Evolutionary conservation across 30 jellyfish, hydroid and myxozoan genomes (phyloP), one percentile per base, ranked within the genome.

Genomic region (Hydra vulgaris): DNA sequence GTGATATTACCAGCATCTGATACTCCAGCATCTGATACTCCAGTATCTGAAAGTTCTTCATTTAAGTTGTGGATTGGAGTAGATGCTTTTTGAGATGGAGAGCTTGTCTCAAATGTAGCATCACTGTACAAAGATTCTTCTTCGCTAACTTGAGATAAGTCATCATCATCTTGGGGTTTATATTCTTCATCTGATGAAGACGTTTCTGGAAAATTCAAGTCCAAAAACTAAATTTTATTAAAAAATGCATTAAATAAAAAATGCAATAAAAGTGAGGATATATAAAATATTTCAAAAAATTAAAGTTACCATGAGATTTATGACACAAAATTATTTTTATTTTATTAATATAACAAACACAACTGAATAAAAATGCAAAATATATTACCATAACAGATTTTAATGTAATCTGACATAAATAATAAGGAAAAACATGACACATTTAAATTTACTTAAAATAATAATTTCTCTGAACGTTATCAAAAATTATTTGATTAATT

Each of bases 181-280:
- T 85, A 90, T 54, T 90, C 97, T 79, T 86, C 95, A 79, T 90
- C 97, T 19, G 85, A 92, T 7, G 79, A 85, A 24, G 94, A 83
- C 67, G 85, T 87, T 27, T 86, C 96, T 24, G 27, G 70, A 61
- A 90, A 80, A 0, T 90, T 90, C 0, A 87, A 25, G 21, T 84
- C 95, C 61, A 81, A 72, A 54, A 89, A 25, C 97, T 89, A 71
- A 17, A 84, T 54, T n/a, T 19, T 26, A 89, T 54, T 19, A 8
- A 79, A 40, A 82, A 21, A 1, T 12, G 23, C 0, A 25, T 82
- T 23, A 15, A 18, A 18, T 23, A 54, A 80, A n/a, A 27, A 40
- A 20, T 40, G 66, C n/a, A 26, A 23, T 17, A 17, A 21, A 17
- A 19, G 25, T 21, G n/a, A 72, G 25, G 25, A 18, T 0, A 61